A percentile compares a stretch with the other conserved stretches of the same genome.
These are phyloP conservation scores for Todus mexicanus DNA, from an alignment of 2,797 vertebrate species.

Conservation along the genomic window DNA sequence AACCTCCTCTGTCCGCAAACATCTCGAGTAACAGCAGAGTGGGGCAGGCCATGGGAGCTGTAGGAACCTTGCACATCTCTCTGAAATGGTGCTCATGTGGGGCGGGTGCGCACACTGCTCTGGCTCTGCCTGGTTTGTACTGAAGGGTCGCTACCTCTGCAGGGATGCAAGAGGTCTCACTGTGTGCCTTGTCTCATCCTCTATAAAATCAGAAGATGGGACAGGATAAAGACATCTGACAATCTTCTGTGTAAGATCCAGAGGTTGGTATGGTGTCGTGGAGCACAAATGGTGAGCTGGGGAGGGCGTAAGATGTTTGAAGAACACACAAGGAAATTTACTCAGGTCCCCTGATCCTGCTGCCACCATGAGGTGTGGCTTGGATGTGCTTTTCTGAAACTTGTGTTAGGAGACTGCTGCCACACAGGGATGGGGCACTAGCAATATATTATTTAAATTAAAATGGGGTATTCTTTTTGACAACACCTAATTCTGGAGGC, in stretches of 20 bases:
- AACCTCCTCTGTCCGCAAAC: background rate
- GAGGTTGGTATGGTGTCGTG: background rate
- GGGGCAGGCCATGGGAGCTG: accelerated
- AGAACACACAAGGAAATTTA: background rate
- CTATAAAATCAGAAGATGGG: background rate
- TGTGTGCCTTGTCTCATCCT: background rate
- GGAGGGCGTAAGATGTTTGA: background rate
- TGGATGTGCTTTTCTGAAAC: background rate
- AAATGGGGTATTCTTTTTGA: background rate
- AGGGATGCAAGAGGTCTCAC: background rate
- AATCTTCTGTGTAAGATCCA: background rate
- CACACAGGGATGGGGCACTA: background rate
- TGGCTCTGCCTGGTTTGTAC: background rate
- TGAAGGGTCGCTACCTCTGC: background rate
- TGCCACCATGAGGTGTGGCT: background rate
- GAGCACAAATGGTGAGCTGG: background rate
- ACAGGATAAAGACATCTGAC: background rate
- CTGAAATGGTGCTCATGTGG: background rate
- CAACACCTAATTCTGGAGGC: background rate
- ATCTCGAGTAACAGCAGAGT: background rate
- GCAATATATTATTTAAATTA: background rate
- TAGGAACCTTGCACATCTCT: background rate
- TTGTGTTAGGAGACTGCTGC: background rate
- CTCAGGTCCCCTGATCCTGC: background rate
- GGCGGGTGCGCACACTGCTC: background rate